Percentiles rank a stretch among this genome's conserved stretches.
phyloP scores from a whole-genome alignment of 2,113 vertebrate species.

The Galemys pyrenaicus region DNA sequence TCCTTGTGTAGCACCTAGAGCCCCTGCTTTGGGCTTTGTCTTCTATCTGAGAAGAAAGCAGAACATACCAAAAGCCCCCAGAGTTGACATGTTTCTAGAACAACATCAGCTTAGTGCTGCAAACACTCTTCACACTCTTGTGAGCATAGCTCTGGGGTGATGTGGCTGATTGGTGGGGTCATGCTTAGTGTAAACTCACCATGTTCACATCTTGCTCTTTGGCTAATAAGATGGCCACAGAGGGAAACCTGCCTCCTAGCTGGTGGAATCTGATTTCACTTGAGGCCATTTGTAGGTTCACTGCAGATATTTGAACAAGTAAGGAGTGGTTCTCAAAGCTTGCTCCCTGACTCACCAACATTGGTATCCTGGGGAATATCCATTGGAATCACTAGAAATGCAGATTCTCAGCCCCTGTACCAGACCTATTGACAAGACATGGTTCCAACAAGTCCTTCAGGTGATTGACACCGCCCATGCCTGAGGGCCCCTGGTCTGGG shows the following conservation, averaged over 20 bases:
- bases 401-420: background rate
- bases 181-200: background rate
- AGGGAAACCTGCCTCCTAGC: background rate
- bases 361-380: too few relatives aligned
- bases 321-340: background rate
- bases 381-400: background rate
- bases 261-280: background rate
- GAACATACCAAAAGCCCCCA: background rate
- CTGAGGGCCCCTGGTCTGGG: background rate
- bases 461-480: background rate
- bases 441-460: background rate
- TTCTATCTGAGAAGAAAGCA: background rate
- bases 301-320: background rate
- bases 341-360: background rate
- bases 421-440: background rate
- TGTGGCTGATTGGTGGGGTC: background rate
- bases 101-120: background rate
- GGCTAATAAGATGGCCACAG: background rate
- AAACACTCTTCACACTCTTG: background rate
- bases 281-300: background rate
- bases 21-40: background rate
- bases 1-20: background rate
- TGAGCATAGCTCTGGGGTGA: background rate
- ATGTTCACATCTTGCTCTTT: background rate
- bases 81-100: background rate